Evolutionary conservation across 2,797 vertebrate species (phyloP).

Genomic region (Mormyrus proboscirostris): DNA sequence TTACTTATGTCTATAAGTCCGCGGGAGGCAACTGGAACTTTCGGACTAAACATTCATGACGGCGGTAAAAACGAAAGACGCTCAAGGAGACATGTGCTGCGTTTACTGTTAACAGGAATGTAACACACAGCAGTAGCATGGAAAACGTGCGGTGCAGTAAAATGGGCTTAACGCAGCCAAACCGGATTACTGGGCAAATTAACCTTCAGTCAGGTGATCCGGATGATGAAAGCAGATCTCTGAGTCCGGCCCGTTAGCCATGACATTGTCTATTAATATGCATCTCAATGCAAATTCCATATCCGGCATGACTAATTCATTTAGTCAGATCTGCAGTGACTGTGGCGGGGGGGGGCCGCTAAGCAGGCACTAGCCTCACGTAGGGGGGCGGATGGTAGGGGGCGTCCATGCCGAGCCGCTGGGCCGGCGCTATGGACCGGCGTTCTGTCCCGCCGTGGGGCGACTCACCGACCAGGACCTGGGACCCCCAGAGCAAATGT

Average conservation of each 20-base stretch:
- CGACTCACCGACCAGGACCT: not conserved
- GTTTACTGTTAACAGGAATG: not conserved
- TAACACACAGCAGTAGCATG: not conserved
- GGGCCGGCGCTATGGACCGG: not conserved
- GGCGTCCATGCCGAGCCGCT: not conserved
- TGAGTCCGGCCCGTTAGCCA: not conserved
- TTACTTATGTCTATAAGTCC: not conserved
- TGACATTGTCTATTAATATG: not conserved
- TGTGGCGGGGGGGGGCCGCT: not conserved
- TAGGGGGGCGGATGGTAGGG: not conserved
- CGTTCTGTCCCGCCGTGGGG: not conserved
- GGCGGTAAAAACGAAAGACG: not conserved
- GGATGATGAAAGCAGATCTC: conserved; percentile 32
- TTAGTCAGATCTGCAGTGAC: not conserved
- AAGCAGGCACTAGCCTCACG: not conserved
- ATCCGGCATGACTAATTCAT: conserved; percentile 9
- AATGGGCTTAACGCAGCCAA: not conserved
- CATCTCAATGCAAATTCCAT: conserved; percentile 8
- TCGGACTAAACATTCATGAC: not conserved
- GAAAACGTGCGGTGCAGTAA: not conserved
- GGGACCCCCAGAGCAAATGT: not conserved
- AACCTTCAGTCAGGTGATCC: not conserved
- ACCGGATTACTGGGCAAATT: not conserved
- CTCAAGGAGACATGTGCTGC: not conserved
- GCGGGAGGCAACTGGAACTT: not conserved